Conservation (phyloP, 2,797 vertebrate species). For the Phrynocephalus vlangalii region DNA sequence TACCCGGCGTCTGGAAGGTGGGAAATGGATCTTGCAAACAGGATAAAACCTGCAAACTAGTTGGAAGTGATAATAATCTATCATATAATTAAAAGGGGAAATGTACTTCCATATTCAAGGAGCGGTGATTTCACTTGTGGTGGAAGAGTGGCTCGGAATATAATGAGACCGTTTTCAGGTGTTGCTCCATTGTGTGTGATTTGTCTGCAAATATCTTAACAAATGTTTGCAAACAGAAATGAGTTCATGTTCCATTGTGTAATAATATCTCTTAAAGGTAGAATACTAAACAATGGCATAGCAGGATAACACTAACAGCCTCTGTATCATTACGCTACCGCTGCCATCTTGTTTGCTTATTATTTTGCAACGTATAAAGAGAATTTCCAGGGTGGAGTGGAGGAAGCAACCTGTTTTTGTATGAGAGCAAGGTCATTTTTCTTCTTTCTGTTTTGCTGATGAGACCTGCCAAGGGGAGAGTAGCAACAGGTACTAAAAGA, state of each 20-base stretch:
- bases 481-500: background rate
- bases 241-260: conserved; percentile 24
- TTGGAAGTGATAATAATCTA: conserved; percentile 70
- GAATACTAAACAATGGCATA: background rate
- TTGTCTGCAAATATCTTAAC: conserved; percentile 62
- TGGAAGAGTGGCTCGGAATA: conserved; percentile 59
- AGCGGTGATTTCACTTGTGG: conserved; percentile 66
- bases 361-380: background rate
- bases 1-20: conserved; percentile 62
- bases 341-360: background rate
- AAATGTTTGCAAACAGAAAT: conserved; percentile 61
- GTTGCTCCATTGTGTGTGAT: conserved; percentile 46
- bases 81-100: conserved; percentile 68
- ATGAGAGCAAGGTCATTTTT: background rate
- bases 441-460: background rate
- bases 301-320: background rate
- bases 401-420: background rate
- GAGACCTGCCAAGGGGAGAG: background rate
- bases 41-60: conserved; percentile 66
- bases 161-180: conserved; percentile 61
- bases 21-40: conserved; percentile 65
- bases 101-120: conserved; percentile 65
- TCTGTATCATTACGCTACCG: background rate
- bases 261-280: conserved; percentile 54
- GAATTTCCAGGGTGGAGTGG: background rate